phyloP scores from a whole-genome alignment of 2,797 vertebrate genomes.

The Rhinella marina region DNA sequence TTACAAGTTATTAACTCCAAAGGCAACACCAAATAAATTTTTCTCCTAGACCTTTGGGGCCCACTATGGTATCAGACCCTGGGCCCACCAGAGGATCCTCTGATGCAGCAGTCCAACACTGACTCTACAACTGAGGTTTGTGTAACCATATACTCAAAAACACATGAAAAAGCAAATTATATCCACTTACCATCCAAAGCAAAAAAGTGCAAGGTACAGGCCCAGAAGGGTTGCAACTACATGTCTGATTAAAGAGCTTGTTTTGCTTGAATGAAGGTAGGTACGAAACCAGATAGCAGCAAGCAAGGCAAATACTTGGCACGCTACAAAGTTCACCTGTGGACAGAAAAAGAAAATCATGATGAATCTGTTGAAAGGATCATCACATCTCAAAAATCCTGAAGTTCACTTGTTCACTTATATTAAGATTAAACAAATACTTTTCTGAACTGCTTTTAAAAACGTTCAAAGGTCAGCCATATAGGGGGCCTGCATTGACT shows the following conservation, averaged over 20 bases:
- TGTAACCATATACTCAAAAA: background rate
- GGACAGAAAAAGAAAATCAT: constrained; percentile 61
- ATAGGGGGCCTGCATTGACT: too few species aligned
- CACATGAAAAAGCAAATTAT: background rate
- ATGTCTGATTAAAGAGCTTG: constrained; percentile 94
- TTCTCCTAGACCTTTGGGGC: too few species aligned
- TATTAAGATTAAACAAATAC: background rate
- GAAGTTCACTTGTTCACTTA: background rate
- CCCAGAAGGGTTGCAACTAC: constrained; percentile 95
- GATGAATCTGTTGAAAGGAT: background rate
- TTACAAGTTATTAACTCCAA: too few species aligned
- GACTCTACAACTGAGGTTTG: too few species aligned
- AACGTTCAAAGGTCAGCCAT: background rate
- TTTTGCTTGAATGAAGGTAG: constrained; percentile 96
- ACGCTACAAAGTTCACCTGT: constrained; percentile 98
- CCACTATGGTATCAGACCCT: too few species aligned
- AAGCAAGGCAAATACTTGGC: constrained; percentile 95
- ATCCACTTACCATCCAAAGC: constrained; percentile 96
- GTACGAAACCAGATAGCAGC: constrained; percentile 94
- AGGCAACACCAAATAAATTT: too few species aligned
- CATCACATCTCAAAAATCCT: background rate
- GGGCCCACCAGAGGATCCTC: too few species aligned
- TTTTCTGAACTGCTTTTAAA: background rate
- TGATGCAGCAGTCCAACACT: too few species aligned
- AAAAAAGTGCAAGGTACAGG: constrained; percentile 98